A percentile compares a stretch with the other conserved stretches of the same genome.
These are phyloP conservation scores for Dryas iulia DNA, from an alignment of 1,140 invertebrate species.

Conservation along the genomic window DNA sequence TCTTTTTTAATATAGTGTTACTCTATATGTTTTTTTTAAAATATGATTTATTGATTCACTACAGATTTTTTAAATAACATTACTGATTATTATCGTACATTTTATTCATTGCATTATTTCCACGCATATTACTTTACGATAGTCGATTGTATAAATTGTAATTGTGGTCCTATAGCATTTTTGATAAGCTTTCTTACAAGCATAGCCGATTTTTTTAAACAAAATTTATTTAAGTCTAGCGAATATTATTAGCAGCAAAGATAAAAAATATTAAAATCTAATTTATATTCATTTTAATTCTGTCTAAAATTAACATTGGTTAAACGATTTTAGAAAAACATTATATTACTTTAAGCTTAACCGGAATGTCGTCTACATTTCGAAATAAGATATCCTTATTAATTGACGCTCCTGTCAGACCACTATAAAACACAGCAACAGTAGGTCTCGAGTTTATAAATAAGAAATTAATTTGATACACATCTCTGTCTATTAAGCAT, in stretches of 20 bases:
- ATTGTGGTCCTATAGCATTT: too few species aligned
- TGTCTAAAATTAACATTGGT: background rate
- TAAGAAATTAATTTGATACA: constrained; percentile 42
- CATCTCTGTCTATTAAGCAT: constrained; percentile 37
- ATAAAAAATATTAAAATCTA: background rate
- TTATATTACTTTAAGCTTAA: constrained; percentile 25
- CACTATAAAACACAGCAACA: constrained; percentile 38
- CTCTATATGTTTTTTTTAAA: too few species aligned
- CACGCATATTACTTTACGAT: too few species aligned
- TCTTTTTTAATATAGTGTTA: too few species aligned
- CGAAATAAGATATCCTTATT: constrained; percentile 33
- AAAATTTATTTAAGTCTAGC: background rate
- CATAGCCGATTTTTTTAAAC: too few species aligned
- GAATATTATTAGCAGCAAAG: too few species aligned
- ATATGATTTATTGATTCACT: too few species aligned
- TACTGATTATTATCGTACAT: too few species aligned
- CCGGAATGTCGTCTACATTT: constrained; percentile 31
- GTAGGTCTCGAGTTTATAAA: constrained; percentile 44
- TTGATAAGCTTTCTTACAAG: too few species aligned
- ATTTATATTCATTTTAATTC: background rate
- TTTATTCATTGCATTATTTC: too few species aligned
- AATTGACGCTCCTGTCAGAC: constrained; percentile 42
- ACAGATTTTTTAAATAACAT: too few species aligned
- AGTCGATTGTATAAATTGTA: too few species aligned
- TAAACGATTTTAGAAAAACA: constrained; percentile 17